A percentile compares a stretch with the other conserved stretches of the same genome.
These are phyloP conservation scores for Aricia agestis DNA, from an alignment of 1,140 invertebrate genomes.

Conservation along the genomic window DNA sequence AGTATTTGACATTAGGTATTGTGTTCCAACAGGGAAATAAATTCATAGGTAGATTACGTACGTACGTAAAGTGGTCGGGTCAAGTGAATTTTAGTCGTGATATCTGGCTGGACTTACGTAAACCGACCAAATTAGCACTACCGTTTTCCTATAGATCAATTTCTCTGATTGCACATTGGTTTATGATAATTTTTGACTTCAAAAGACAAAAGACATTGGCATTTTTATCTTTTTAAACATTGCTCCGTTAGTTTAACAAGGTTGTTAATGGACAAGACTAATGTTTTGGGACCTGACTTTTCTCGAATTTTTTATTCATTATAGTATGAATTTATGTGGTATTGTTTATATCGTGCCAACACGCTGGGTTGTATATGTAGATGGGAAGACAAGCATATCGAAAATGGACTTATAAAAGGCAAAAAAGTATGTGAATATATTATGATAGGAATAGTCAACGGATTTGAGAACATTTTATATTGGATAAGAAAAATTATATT, in stretches of 20 bases:
- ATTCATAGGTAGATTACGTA: no score
- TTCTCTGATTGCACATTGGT: background rate
- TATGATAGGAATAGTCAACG: background rate
- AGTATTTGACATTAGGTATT: no score
- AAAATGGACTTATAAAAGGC: background rate
- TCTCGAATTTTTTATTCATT: constrained; percentile 1
- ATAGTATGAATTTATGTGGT: background rate
- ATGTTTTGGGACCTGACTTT: constrained; percentile 14
- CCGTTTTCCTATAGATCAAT: no score
- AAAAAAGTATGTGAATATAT: background rate
- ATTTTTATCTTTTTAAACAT: background rate
- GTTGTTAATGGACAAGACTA: background rate
- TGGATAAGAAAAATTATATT: background rate
- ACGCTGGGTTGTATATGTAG: background rate
- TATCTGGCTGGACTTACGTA: no score
- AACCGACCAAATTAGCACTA: no score
- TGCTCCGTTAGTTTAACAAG: background rate
- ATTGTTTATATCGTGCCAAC: background rate
- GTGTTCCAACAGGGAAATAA: no score
- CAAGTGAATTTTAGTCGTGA: no score
- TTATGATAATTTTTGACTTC: background rate
- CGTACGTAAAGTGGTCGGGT: no score
- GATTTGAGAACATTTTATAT: background rate
- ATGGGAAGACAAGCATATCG: background rate
- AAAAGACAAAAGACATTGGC: background rate